Base-by-base conservation (phyloP, 2,113 vertebrate species). In the Candoia aspera region DNA sequence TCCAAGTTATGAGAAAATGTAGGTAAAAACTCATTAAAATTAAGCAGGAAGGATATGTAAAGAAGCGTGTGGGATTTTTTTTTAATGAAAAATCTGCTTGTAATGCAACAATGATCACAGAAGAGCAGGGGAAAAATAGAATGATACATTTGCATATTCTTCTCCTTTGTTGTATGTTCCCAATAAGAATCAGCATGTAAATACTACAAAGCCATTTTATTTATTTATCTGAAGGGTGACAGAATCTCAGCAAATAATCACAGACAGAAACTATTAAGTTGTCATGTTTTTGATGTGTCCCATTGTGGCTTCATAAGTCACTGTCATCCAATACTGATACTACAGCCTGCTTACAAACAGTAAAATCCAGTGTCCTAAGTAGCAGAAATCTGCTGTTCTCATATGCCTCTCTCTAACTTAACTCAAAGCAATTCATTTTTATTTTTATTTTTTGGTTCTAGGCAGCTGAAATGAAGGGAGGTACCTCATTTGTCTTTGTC, bases 221-320 rank as follows among this genome's bases (percentile, higher is more conserved):
- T 62, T 58, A 15, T 58, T 58, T 58, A 19, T 89, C 33, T 84
- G 54, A 85, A 84, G 19, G 91, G 33, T 49, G 89, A 55, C 68
- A 84, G 79, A 91, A 91, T 73, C 26, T 59, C 73, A 89, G 53
- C 87, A 93, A 91, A 85, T 85, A 91, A 91, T 93, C 62, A 79
- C 42, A 86, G 59, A 88, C 53, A 57, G 26, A 42, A 23, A 24
- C 85, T 90, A 68, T 84, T 89, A 93, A 88, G 58, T 64, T 85
- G 73, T 91, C 86, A 86, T 93, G 59, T 89, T 91, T 91, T 84
- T 89, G 87, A 62, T 53, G 12, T 53, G 87, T 55, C 57, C 57
- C 64, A 62, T 59, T 87, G 64, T 17, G 57, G 59, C 68, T 73
- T 91, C 90, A 84, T 87, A 91, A 92, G 42, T 91, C 89, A 92